Percentiles rank a stretch among this genome's conserved stretches.
These are phyloP conservation scores for Polyploca ridens DNA, from an alignment of 2,888 invertebrate genomes.

Conservation along the genomic window DNA sequence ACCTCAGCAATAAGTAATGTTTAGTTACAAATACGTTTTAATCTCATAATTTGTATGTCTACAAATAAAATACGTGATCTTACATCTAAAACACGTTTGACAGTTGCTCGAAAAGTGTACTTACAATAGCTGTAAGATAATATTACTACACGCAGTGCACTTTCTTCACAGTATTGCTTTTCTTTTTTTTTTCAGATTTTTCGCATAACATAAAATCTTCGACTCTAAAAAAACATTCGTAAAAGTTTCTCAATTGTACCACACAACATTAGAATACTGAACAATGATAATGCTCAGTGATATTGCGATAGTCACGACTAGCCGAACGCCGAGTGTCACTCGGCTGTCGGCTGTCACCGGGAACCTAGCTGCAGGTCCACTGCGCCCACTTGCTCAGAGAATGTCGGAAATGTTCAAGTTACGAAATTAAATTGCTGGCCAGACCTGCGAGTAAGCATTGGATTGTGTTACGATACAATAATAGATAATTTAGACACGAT, in stretches of 20 bases:
- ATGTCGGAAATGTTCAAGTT: slow-evolving; percentile 29
- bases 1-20: no score
- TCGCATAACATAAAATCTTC: no score
- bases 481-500: slow-evolving; percentile 18
- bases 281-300: slow-evolving; percentile 15
- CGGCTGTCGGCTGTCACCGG: slow-evolving; percentile 46
- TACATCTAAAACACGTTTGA: no score
- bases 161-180: no score
- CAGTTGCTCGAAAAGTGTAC: no score
- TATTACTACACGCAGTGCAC: no score
- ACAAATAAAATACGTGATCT: no score
- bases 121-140: no score
- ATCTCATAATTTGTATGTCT: no score
- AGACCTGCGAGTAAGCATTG: background rate
- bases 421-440: slow-evolving; percentile 24
- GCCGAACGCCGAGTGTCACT: slow-evolving; percentile 34
- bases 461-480: slow-evolving; percentile 5
- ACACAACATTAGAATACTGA: slow-evolving; percentile 9
- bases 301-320: slow-evolving; percentile 56
- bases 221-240: background rate
- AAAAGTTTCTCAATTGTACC: background rate
- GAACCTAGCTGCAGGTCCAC: slow-evolving; percentile 41
- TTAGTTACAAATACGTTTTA: no score
- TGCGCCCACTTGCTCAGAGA: slow-evolving; percentile 54
- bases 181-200: no score